phyloP scores from a whole-genome alignment of 2,797 vertebrate genomes.

The Amblyopsis hoosieri region DNA sequence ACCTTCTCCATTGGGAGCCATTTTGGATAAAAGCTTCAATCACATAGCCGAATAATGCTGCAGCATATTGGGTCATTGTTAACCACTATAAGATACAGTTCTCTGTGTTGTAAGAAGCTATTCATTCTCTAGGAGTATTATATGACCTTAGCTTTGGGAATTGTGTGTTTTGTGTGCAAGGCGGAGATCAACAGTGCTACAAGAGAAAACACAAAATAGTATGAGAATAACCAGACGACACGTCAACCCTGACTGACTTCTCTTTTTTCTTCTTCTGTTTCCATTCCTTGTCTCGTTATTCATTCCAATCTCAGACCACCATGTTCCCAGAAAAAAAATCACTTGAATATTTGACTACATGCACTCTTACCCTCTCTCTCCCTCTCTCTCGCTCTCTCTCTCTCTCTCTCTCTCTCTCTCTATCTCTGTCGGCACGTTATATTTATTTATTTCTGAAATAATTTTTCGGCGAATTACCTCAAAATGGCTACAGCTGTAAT shows the following conservation, averaged over 20 bases:
- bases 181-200: slow-evolving; percentile 45
- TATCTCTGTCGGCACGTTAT: slow-evolving; percentile 41
- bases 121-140: slow-evolving; percentile 25
- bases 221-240: slow-evolving; percentile 46
- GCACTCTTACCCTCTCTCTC: slow-evolving; percentile 14
- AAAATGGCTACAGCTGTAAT: slow-evolving; percentile 79
- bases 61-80: slow-evolving; percentile 30
- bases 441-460: slow-evolving; percentile 77
- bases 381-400: slow-evolving; percentile 3
- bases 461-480: slow-evolving; percentile 73
- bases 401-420: not conserved
- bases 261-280: slow-evolving; percentile 19
- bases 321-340: slow-evolving; percentile 65
- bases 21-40: not conserved
- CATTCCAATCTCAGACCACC: slow-evolving; percentile 70
- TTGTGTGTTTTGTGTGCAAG: slow-evolving; percentile 33
- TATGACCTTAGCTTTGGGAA: slow-evolving; percentile 50
- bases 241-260: slow-evolving; percentile 52
- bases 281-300: slow-evolving; percentile 58
- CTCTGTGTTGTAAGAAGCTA: slow-evolving; percentile 18
- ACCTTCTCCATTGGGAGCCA: not conserved
- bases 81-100: slow-evolving; percentile 13
- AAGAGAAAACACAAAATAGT: slow-evolving; percentile 1
- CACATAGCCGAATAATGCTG: not conserved
- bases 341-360: slow-evolving; percentile 70